Percentiles rank a stretch among this genome's conserved stretches.
These are phyloP conservation scores for Sacculina carcini DNA, from an alignment of 2,888 invertebrate genomes.

Conservation along the genomic window DNA sequence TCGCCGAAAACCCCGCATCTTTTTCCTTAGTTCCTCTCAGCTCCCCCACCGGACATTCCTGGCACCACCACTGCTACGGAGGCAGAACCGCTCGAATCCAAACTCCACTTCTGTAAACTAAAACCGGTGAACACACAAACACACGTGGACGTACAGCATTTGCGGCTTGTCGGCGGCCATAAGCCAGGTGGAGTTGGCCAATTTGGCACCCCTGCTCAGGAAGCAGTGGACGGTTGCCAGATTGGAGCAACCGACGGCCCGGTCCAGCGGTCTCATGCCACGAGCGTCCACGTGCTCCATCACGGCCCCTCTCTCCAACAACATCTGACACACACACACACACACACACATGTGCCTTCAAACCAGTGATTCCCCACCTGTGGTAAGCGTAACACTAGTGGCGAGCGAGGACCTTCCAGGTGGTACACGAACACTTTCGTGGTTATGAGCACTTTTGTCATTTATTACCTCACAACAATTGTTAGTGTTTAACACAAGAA, in stretches of 20 bases:
- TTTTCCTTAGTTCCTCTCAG: too few species aligned
- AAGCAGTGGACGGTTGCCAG: slow-evolving; percentile 72
- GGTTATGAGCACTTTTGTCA: too few species aligned
- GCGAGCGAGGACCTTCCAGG: too few species aligned
- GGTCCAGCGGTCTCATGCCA: slow-evolving; percentile 70
- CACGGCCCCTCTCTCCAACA: slow-evolving; percentile 65
- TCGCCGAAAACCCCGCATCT: too few species aligned
- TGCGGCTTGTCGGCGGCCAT: slow-evolving; percentile 88
- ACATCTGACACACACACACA: too few species aligned
- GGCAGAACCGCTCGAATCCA: neutral
- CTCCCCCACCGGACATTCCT: neutral
- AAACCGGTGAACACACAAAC: too few species aligned
- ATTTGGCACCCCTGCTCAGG: slow-evolving; percentile 72
- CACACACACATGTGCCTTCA: too few species aligned
- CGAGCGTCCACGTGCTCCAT: slow-evolving; percentile 75
- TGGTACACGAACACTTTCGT: too few species aligned
- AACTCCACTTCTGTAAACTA: neutral
- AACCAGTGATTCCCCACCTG: too few species aligned
- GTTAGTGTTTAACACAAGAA: too few species aligned
- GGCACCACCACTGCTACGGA: neutral
- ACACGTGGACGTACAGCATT: slow-evolving; percentile 36
- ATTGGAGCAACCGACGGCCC: slow-evolving; percentile 76
- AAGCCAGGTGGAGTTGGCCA: slow-evolving; percentile 89
- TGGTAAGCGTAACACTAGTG: too few species aligned
- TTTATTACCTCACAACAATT: neutral